phyloP scores from a whole-genome alignment of 2,888 invertebrate genomes.

The Orchestes rusci region DNA sequence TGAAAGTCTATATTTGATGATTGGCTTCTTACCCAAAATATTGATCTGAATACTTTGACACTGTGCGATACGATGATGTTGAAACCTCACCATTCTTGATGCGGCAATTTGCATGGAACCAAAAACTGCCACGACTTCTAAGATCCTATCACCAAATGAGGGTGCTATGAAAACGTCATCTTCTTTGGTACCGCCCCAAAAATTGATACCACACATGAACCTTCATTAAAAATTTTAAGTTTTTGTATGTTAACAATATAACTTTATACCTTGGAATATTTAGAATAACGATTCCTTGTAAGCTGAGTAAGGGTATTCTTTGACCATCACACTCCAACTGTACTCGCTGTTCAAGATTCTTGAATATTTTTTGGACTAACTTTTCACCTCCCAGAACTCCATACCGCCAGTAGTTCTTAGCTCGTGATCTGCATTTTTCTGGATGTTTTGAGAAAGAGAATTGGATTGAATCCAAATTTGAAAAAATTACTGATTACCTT shows the following conservation, averaged over 20 bases:
- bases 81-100: slow-evolving; percentile 87
- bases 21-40: slow-evolving; percentile 59
- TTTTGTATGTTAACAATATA: neutral
- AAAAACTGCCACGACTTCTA: slow-evolving; percentile 97
- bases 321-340: slow-evolving; percentile 95
- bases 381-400: slow-evolving; percentile 75
- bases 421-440: slow-evolving; percentile 89
- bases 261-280: slow-evolving; percentile 76
- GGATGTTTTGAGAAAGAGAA: slow-evolving; percentile 92
- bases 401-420: slow-evolving; percentile 95
- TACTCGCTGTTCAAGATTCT: slow-evolving; percentile 91
- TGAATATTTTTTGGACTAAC: slow-evolving; percentile 83
- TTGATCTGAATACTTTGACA: slow-evolving; percentile 94
- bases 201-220: slow-evolving; percentile 97
- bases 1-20: neutral
- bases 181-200: slow-evolving; percentile 93
- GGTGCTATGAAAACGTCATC: slow-evolving; percentile 89
- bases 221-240: too few relatives aligned
- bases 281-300: slow-evolving; percentile 94
- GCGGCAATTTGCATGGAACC: slow-evolving; percentile 98
- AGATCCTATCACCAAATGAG: slow-evolving; percentile 90
- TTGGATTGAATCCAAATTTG: too few relatives aligned
- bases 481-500: slow-evolving; percentile 38
- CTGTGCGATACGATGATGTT: slow-evolving; percentile 95
- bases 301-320: slow-evolving; percentile 86